Base-by-base conservation (phyloP, 2,888 invertebrate genomes). In the Athalia circularis region DNA sequence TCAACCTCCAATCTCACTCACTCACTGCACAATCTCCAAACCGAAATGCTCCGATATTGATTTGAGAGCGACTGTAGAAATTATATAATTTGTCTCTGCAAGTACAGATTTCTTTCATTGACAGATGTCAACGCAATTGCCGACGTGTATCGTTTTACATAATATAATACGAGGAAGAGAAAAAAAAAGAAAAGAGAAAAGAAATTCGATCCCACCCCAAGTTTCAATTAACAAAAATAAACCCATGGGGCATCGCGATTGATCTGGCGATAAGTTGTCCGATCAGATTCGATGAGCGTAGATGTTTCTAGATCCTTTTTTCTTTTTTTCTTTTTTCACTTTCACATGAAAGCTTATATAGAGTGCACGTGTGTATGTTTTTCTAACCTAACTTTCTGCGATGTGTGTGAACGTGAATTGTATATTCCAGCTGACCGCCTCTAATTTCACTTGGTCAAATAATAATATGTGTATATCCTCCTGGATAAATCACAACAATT, bases 401-500 rank as follows among this genome's bases (percentile, higher is more conserved):
- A n/a, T n/a, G n/a, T 81, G 68, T 11, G 47, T 48, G 29, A 52
- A 48, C 59, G 9, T 5, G 59, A 29, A 29, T 29, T 29, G 81
- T 81, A 84, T 77, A 52, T 70, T 83, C 80, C 84, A 82, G 85
- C 79, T 83, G 85, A 85, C 82, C 80, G 80, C 74, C 80, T 82
- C 82, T 81, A 75, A 84, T 81, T 78, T 79, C 77, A 75, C 74
- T 70, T 78, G 78, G 83, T 81, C 84, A 82, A 61, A 61, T 87
- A 87, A 11, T 54, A 29, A 29, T 29, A 29, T 68, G 9, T 52
- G 29, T 54, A 48, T 47, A 47, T 50, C 87, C 86, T 86, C 84
- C 86, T 85, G 86, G 87, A 87, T 86, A 85, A 88, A 88, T 88
- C 85, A 85, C 83, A 83, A 86, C 87, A 87, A 87, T 87, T 88